Conservation (phyloP, 2,797 vertebrate genomes). For the Hemitrygon akajei region DNA sequence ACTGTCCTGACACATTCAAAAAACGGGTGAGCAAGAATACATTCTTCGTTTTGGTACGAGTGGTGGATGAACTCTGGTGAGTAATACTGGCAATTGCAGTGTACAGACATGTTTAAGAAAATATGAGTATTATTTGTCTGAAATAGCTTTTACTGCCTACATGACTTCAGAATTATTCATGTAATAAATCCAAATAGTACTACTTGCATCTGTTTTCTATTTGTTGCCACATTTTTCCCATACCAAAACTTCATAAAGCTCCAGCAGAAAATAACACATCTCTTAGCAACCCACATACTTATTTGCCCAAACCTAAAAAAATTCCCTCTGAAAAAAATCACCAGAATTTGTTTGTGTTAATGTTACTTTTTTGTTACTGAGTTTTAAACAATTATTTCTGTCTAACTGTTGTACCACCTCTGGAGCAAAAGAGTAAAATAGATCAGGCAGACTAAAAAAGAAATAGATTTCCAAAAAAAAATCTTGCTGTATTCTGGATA, state of each 20-base stretch:
- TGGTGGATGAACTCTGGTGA: conserved; percentile 97
- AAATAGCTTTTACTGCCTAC: neutral
- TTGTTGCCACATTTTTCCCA: neutral
- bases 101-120: neutral
- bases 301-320: neutral
- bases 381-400: neutral
- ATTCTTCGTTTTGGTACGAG: conserved; percentile 91
- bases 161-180: neutral
- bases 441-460: neutral
- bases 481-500: neutral
- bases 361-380: neutral
- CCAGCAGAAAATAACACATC: neutral
- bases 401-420: neutral
- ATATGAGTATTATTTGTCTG: neutral
- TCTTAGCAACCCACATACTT: neutral
- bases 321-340: neutral
- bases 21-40: conserved; percentile 98
- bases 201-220: neutral
- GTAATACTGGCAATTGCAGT: conserved; percentile 44
- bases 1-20: conserved; percentile 90
- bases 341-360: too few species aligned
- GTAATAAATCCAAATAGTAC: neutral
- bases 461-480: neutral
- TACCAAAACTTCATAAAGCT: neutral
- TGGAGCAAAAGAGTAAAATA: neutral